A percentile compares a stretch with the other conserved stretches of the same genome.
These are phyloP conservation scores for Schrankia costaestrigalis DNA, from an alignment of 2,888 invertebrate genomes.

Conservation along the genomic window DNA sequence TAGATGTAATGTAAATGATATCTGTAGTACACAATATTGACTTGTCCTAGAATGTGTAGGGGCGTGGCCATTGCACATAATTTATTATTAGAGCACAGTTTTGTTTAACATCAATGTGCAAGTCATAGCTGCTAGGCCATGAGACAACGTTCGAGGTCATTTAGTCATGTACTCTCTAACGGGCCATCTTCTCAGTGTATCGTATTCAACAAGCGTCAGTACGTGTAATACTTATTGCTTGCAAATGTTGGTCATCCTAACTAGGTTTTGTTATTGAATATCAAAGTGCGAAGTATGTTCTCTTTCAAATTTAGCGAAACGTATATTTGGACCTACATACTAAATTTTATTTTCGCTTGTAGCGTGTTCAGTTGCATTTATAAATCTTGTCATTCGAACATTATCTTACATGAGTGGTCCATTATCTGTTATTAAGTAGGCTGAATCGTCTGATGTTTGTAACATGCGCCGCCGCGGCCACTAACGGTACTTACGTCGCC, in stretches of 20 bases:
- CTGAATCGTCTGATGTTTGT: slow-evolving; percentile 53
- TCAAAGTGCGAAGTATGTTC: slow-evolving; percentile 31
- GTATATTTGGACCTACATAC: slow-evolving; percentile 25
- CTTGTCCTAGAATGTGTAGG: slow-evolving; percentile 57
- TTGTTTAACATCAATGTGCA: slow-evolving; percentile 56
- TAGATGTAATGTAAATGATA: slow-evolving; percentile 59
- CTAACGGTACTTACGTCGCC: slow-evolving; percentile 59
- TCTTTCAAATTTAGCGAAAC: slow-evolving; percentile 33
- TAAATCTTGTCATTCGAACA: slow-evolving; percentile 31
- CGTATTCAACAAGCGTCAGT: slow-evolving; percentile 52
- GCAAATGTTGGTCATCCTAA: slow-evolving; percentile 45
- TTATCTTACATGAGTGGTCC: slow-evolving; percentile 53
- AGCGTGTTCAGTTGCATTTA: slow-evolving; percentile 17
- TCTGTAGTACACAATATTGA: slow-evolving; percentile 50
- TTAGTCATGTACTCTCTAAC: slow-evolving; percentile 55
- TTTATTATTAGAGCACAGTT: slow-evolving; percentile 50
- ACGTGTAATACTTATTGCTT: slow-evolving; percentile 55
- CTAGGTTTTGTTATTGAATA: slow-evolving; percentile 38
- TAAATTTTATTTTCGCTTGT: slow-evolving; percentile 20
- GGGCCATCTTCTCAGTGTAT: slow-evolving; percentile 59
- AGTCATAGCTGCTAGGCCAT: slow-evolving; percentile 47
- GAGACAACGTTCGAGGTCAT: slow-evolving; percentile 52
- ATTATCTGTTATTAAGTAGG: slow-evolving; percentile 63
- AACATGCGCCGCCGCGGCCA: slow-evolving; percentile 42
- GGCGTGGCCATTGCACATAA: slow-evolving; percentile 53